phyloP scores from a whole-genome alignment of 2,888 invertebrate species.

The Arge pagana region DNA sequence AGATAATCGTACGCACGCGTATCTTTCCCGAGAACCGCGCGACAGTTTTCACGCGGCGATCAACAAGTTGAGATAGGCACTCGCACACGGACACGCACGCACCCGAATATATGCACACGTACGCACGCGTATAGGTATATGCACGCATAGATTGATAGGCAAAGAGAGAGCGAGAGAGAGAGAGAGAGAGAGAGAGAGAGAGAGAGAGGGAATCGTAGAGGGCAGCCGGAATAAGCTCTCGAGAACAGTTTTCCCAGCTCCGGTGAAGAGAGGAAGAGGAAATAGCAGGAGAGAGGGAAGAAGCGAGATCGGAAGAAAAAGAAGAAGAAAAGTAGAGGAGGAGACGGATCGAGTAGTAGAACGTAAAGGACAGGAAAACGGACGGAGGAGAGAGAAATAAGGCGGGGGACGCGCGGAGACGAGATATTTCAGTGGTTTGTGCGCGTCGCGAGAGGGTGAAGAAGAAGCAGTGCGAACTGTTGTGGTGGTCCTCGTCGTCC shows the following conservation, averaged over 20 bases:
- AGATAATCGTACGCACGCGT: too few relatives aligned
- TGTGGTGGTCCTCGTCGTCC: constrained; percentile 50
- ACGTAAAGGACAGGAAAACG: constrained; percentile 17
- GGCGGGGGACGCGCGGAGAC: too few relatives aligned
- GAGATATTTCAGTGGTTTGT: too few relatives aligned
- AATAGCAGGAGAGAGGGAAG: constrained; percentile 23
- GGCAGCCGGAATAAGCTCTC: neutral
- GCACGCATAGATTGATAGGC: too few relatives aligned
- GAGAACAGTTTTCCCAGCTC: too few relatives aligned
- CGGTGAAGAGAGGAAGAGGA: constrained; percentile 15
- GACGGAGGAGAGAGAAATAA: neutral
- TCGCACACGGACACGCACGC: neutral
- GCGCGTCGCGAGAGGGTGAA: constrained; percentile 5
- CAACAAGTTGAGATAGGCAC: neutral
- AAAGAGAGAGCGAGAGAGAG: too few relatives aligned
- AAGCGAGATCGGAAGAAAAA: constrained; percentile 12
- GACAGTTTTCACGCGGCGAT: neutral
- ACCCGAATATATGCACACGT: neutral
- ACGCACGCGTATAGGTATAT: too few relatives aligned
- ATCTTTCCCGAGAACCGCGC: too few relatives aligned
- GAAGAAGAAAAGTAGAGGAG: constrained; percentile 10
- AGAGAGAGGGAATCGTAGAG: constrained; percentile 17
- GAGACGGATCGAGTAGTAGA: neutral
- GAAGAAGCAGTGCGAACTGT: constrained; percentile 39
- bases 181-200: constrained; percentile 27